These are phyloP conservation scores for Drosophila aff. DNA, from an alignment of 1,140 invertebrate species.

Conservation along the genomic window DNA sequence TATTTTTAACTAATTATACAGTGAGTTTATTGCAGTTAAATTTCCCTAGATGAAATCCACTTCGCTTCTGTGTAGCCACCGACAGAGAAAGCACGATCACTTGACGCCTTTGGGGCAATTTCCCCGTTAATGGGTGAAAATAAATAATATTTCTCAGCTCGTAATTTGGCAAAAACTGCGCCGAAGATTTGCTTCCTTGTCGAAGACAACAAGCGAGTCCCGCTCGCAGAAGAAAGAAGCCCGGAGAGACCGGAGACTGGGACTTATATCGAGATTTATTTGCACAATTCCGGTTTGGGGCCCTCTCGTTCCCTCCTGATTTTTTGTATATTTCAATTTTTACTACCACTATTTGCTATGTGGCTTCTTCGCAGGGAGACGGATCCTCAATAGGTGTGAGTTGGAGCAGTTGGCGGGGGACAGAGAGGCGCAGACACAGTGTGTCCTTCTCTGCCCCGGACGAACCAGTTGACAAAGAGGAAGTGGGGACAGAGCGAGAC, in stretches of 20 bases:
- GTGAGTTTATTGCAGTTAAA: background rate
- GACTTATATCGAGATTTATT: constrained; percentile 79
- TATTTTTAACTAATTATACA: background rate
- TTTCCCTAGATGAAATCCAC: background rate
- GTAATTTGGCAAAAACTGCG: constrained; percentile 65
- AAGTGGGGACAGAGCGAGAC: constrained; percentile 42
- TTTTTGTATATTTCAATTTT: constrained; percentile 73
- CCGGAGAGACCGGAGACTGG: constrained; percentile 19
- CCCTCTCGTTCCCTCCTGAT: constrained; percentile 46
- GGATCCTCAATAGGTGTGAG: constrained; percentile 52
- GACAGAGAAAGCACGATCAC: constrained; percentile 21
- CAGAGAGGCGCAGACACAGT: constrained; percentile 12
- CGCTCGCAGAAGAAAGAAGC: constrained; percentile 22
- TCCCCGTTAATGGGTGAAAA: constrained; percentile 74
- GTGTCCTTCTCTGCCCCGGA: constrained; percentile 28
- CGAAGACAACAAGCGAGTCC: constrained; percentile 20
- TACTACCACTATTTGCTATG: constrained; percentile 72
- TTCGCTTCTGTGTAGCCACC: background rate
- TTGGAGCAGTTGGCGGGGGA: constrained; percentile 3
- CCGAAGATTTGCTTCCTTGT: constrained; percentile 68
- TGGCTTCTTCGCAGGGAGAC: constrained; percentile 22
- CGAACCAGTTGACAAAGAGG: constrained; percentile 37
- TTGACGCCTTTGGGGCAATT: constrained; percentile 51
- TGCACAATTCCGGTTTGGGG: constrained; percentile 81
- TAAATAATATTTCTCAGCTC: constrained; percentile 76